Evolutionary conservation across 2,888 invertebrate genomes (phyloP).

Genomic region (Eilema griseolum): DNA sequence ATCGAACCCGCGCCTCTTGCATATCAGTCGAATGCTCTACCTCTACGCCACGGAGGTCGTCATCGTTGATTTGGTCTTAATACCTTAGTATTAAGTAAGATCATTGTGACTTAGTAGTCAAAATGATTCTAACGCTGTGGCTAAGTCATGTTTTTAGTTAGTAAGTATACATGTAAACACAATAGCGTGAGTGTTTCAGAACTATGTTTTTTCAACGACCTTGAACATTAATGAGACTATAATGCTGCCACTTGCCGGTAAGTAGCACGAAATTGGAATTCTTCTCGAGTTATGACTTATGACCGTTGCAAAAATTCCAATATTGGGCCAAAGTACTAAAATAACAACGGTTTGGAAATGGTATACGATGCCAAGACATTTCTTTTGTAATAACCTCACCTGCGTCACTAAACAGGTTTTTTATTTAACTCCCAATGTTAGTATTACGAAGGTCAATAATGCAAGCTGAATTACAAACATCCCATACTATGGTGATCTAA

Average conservation of each 20-base stretch:
- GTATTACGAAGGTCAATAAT: not conserved
- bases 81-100: too few relatives aligned
- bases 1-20: too few relatives aligned
- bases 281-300: conserved; percentile 10
- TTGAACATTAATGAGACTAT: conserved; percentile 10
- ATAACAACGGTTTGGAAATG: conserved; percentile 10
- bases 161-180: conserved; percentile 2
- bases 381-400: not conserved
- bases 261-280: conserved; percentile 4
- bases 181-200: conserved; percentile 3
- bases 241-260: conserved; percentile 9
- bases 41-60: too few relatives aligned
- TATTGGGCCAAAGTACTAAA: conserved; percentile 20
- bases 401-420: not conserved
- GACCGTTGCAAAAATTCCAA: conserved; percentile 11
- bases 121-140: too few relatives aligned
- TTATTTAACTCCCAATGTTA: not conserved
- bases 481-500: too few relatives aligned
- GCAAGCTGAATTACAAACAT: not conserved
- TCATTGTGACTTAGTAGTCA: too few relatives aligned
- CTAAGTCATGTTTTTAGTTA: too few relatives aligned
- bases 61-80: too few relatives aligned
- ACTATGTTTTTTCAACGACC: conserved; percentile 9
- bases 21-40: too few relatives aligned
- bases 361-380: conserved; percentile 6